phyloP scores from a whole-genome alignment of 2,888 invertebrate species.

The Oxystoma pomonae region DNA sequence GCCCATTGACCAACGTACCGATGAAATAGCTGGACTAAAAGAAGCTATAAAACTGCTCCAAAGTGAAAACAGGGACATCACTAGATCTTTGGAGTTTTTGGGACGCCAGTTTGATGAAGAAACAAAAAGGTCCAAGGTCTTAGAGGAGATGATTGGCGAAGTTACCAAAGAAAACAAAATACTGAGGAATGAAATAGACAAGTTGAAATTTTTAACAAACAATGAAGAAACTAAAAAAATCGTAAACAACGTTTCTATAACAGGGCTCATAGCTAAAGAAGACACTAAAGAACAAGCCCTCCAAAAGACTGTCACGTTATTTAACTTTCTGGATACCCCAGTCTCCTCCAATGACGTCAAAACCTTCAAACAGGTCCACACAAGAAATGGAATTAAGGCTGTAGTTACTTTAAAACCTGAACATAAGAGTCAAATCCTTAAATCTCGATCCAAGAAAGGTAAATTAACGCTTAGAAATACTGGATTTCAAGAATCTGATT shows the following conservation, averaged over 20 bases:
- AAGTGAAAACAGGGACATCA: neutral
- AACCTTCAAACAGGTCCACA: neutral
- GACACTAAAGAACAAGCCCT: neutral
- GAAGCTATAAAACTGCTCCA: neutral
- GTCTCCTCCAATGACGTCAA: neutral
- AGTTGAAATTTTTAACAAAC: neutral
- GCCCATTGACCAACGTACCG: neutral
- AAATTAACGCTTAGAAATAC: neutral
- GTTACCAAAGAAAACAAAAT: neutral
- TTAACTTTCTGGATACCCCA: neutral
- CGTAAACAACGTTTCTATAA: neutral
- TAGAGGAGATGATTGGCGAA: neutral
- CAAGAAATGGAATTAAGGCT: neutral
- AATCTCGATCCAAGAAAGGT: neutral
- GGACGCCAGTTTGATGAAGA: neutral
- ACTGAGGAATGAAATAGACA: neutral
- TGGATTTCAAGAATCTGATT: too few relatives aligned
- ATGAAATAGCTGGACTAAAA: slow-evolving; percentile 1
- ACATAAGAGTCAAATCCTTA: neutral
- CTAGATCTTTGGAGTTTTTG: neutral
- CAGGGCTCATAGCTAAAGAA: neutral
- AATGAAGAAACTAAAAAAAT: neutral
- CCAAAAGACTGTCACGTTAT: neutral
- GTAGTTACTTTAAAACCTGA: neutral
- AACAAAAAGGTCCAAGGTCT: neutral